Percentiles rank a stretch among this genome's conserved stretches.
phyloP scores from a whole-genome alignment of 2,888 invertebrate genomes.

The Limulus polyphemus region DNA sequence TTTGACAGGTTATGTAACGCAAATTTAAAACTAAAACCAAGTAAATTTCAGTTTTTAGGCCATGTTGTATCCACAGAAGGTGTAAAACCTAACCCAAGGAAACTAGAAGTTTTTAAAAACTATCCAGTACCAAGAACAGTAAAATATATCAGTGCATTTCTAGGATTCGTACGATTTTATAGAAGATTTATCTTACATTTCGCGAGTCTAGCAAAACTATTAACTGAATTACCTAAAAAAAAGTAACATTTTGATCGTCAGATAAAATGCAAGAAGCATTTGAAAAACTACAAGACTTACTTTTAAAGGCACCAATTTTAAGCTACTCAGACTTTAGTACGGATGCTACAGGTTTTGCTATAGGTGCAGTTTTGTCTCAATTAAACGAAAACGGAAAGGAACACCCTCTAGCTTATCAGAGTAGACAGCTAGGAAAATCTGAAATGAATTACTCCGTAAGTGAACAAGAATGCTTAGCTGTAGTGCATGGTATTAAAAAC shows the following conservation, averaged over 20 bases:
- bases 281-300: neutral
- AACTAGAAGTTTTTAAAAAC: neutral
- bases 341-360: no score
- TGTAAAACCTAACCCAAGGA: neutral
- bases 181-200: conserved; percentile 4
- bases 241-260: neutral
- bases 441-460: neutral
- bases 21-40: conserved; percentile 10
- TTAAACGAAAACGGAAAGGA: no score
- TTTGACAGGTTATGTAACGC: neutral
- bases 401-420: no score
- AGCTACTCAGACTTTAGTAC: no score
- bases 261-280: neutral
- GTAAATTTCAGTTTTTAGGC: conserved; percentile 25
- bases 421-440: no score
- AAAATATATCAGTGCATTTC: conserved; percentile 4
- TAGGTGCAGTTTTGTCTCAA: no score
- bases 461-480: conserved; percentile 33
- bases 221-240: conserved; percentile 5
- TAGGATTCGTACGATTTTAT: conserved; percentile 4
- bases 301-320: neutral
- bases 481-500: conserved; percentile 30
- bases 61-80: neutral
- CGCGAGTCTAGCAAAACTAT: neutral
- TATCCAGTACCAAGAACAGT: neutral